Percentiles rank a stretch among this genome's conserved stretches.
These are phyloP conservation scores for Siniperca knerii DNA, from an alignment of 2,113 vertebrate genomes.

Conservation along the genomic window DNA sequence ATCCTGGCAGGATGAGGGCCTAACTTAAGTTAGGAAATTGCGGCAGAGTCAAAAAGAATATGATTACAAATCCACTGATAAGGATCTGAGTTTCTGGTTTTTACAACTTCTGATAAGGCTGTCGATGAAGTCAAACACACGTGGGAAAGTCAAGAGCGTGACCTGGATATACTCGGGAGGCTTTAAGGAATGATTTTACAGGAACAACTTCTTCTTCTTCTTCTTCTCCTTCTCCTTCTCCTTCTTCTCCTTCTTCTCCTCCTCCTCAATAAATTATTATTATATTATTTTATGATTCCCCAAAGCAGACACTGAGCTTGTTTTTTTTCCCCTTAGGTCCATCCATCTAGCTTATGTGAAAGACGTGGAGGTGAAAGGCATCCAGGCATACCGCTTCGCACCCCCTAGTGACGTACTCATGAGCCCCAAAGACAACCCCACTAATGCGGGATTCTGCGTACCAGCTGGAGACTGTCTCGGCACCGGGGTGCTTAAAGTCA, in stretches of 20 bases:
- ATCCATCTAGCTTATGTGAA: conserved; percentile 91
- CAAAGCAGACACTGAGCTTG: background rate
- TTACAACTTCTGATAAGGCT: conserved; percentile 30
- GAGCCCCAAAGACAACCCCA: conserved; percentile 87
- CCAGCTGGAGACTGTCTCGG: conserved; percentile 92
- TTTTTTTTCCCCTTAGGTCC: conserved; percentile 83
- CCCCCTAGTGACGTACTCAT: conserved; percentile 90
- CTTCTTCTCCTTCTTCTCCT: no score
- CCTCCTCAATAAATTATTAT: no score
- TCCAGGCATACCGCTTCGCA: conserved; percentile 91
- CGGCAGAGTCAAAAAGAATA: background rate
- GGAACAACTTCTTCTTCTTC: background rate
- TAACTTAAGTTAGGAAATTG: conserved; percentile 12
- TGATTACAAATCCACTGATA: conserved; percentile 24
- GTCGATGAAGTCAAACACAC: background rate
- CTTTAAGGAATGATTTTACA: background rate
- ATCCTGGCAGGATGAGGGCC: background rate
- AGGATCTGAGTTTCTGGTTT: background rate
- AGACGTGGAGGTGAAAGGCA: conserved; percentile 88
- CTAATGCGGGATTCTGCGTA: conserved; percentile 94
- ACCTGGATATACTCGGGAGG: background rate
- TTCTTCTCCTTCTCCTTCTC: no score
- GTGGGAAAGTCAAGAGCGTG: background rate
- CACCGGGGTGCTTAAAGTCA: conserved; percentile 94
- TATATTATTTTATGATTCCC: background rate